Base-by-base conservation (phyloP, 2,797 vertebrate genomes). In the Coreius guichenoti region DNA sequence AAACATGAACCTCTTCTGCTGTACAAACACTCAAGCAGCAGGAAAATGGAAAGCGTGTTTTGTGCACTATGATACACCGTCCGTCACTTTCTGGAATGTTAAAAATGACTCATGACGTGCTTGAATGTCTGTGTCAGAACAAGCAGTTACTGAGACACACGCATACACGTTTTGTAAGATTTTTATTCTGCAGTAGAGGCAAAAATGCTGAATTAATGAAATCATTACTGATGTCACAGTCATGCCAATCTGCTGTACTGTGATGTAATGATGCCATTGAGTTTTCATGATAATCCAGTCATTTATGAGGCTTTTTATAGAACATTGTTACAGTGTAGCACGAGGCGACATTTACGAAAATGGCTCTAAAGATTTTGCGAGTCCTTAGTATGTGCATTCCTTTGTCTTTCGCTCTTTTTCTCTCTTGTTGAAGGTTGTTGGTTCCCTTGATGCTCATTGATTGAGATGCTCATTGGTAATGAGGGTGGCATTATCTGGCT, bases 401-500 rank as follows among this genome's bases (percentile, higher is more conserved):
- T 56, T 54, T 77, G 47, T 39, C 19, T 73, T n/a, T 56, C 17
- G 3, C 12, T 84, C 33, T 43, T 39, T 54, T 51, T 33, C 36
- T 31, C 31, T 47, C 26, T 84, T 79, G 75, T 84, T 79, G 75
- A 79, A 70, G 65, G 51, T 84, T 79, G 75, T 79, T 84, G 36
- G 19, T 51, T 82, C 47, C 70, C 61, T 75, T 75, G 36, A 75
- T 23, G 26, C 61, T 58, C 43, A 54, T 69, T 78, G 86, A 63
- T 70, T 39, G 33, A 86, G 74, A 45, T 70, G 49, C 73, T 80
- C 26, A 33, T 65, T 77, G 49, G 45, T 76, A 81, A 75, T 61
- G 49, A 67, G 33, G 82, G 33, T 49, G 58, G 47, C 47, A 78
- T 45, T 83, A 45, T 74, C 36, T 83, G 72, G 65, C 74, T 70